Evolutionary conservation across 1,140 invertebrate genomes (phyloP).

Genomic region (Pseudomyrmex sp.): DNA sequence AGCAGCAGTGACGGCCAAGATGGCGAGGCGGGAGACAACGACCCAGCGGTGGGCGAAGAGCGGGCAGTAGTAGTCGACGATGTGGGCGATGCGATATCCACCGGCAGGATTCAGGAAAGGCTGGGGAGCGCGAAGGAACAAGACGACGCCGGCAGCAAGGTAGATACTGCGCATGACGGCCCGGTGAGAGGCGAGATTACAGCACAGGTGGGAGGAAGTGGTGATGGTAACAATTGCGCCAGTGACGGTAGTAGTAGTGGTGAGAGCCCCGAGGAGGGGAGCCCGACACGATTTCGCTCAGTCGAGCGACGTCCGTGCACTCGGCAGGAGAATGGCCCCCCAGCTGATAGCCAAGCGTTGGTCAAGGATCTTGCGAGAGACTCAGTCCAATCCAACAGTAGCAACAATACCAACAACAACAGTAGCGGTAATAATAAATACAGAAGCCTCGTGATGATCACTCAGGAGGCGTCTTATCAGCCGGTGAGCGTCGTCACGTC

Average conservation of each 20-base stretch:
- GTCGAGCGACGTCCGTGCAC: slow-evolving; percentile 83
- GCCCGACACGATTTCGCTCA: slow-evolving; percentile 81
- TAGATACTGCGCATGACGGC: slow-evolving; percentile 73
- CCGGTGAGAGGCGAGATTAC: slow-evolving; percentile 83
- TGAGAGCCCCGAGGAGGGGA: slow-evolving; percentile 84
- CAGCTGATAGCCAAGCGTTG: slow-evolving; percentile 63
- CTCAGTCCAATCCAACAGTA: slow-evolving; percentile 32
- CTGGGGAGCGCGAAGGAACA: slow-evolving; percentile 71
- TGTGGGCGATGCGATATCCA: slow-evolving; percentile 73
- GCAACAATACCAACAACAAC: slow-evolving; percentile 9
- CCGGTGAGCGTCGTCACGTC: slow-evolving; percentile 90
- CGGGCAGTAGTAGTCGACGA: slow-evolving; percentile 61
- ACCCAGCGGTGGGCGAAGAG: slow-evolving; percentile 64
- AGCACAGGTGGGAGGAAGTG: slow-evolving; percentile 85
- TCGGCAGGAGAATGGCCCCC: slow-evolving; percentile 80
- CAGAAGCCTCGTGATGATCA: slow-evolving; percentile 95
- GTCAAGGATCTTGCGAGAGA: slow-evolving; percentile 65
- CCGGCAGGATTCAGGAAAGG: slow-evolving; percentile 77
- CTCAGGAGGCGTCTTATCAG: slow-evolving; percentile 87
- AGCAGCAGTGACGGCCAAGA: slow-evolving; percentile 26
- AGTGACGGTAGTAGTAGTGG: slow-evolving; percentile 83
- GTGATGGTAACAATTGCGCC: slow-evolving; percentile 83
- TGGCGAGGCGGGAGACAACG: slow-evolving; percentile 50
- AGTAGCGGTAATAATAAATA: slow-evolving; percentile 87
- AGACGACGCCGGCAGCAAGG: slow-evolving; percentile 38